Conservation (phyloP, 1,140 invertebrate species). For the Thereuonema tuberculata region DNA sequence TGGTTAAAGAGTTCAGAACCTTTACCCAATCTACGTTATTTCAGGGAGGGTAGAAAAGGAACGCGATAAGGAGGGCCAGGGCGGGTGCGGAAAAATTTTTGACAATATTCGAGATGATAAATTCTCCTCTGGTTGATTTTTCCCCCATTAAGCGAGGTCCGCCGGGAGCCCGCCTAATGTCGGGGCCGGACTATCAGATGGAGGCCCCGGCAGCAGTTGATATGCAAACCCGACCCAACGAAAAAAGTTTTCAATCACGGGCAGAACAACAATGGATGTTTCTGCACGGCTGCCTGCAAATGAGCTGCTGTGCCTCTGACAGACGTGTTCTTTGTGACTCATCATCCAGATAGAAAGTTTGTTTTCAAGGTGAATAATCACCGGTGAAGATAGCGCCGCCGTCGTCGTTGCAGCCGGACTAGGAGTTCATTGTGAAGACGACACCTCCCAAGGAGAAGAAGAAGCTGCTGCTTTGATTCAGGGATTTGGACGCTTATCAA, state of each 20-base stretch:
- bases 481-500: no score
- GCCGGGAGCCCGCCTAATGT: neutral
- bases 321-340: slow-evolving; percentile 5
- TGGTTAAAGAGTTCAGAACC: slow-evolving; percentile 10
- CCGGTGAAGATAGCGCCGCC: no score
- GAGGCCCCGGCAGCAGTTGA: neutral
- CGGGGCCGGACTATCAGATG: neutral
- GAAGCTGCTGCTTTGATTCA: no score
- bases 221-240: neutral
- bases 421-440: no score
- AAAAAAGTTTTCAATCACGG: slow-evolving; percentile 9
- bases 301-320: neutral
- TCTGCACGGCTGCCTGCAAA: slow-evolving; percentile 6
- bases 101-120: slow-evolving; percentile 8
- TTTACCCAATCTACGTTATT: slow-evolving; percentile 8
- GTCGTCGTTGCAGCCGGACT: no score
- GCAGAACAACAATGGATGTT: slow-evolving; percentile 10
- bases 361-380: slow-evolving; percentile 1
- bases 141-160: slow-evolving; percentile 1
- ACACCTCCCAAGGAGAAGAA: no score
- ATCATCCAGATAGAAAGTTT: slow-evolving; percentile 6
- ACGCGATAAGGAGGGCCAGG: neutral
- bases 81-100: neutral
- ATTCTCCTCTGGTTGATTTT: slow-evolving; percentile 6
- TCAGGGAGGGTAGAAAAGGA: slow-evolving; percentile 2